Evolutionary conservation across 92 coral and sea anemone species (phyloP).

Genomic region (Siderastrea siderea): DNA sequence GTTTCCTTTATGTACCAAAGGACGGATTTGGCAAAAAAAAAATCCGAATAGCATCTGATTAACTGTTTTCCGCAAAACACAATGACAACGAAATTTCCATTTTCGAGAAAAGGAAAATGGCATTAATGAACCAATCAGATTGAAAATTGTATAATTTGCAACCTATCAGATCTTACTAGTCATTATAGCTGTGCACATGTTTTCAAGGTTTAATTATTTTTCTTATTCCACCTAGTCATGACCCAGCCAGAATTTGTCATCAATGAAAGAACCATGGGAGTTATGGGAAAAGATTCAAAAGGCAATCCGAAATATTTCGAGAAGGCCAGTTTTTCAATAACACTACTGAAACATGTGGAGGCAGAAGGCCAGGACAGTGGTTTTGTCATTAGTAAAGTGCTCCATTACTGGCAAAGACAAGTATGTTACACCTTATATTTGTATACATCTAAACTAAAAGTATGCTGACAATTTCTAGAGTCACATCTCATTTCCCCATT

Average conservation of each 20-base stretch:
- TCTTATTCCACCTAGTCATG: slow-evolving; percentile 11
- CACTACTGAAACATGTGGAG: neutral
- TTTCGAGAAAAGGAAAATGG: neutral
- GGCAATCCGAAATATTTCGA: slow-evolving; percentile 1
- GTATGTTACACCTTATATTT: neutral
- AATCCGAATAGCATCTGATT: neutral
- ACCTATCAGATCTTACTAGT: neutral
- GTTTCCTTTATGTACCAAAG: too few relatives aligned
- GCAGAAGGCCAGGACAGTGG: slow-evolving; percentile 15
- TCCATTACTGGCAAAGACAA: slow-evolving; percentile 4
- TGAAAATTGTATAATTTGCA: neutral
- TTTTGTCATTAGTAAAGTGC: neutral
- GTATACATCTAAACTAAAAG: neutral
- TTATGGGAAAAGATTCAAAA: neutral
- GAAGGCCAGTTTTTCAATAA: slow-evolving; percentile 11
- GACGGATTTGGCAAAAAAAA: too few relatives aligned
- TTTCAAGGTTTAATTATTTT: neutral
- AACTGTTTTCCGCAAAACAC: neutral
- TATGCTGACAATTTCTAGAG: neutral
- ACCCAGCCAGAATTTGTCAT: slow-evolving; percentile 18
- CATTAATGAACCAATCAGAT: neutral
- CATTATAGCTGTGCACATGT: neutral
- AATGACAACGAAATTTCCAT: too few relatives aligned
- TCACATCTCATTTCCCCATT: neutral
- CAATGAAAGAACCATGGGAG: slow-evolving; percentile 11